Conservation (phyloP, 2,888 invertebrate species). For the Drosophila kanekoi region DNA sequence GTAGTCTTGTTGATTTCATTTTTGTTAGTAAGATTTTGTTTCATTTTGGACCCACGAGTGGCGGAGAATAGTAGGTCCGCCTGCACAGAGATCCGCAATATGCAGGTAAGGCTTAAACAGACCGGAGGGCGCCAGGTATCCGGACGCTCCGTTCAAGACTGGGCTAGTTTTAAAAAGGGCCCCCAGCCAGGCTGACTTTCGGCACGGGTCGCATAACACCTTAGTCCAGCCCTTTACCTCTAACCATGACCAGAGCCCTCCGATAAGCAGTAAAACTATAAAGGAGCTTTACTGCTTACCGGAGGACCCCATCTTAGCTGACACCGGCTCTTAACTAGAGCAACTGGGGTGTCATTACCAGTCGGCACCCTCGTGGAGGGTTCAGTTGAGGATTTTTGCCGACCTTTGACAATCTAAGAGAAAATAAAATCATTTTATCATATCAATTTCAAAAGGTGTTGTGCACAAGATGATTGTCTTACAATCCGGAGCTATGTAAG, state of each 20-base stretch:
- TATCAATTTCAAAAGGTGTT: not conserved
- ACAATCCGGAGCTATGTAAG: not conserved
- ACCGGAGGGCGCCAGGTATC: not conserved
- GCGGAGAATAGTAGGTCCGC: too few relatives aligned
- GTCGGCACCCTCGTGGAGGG: not conserved
- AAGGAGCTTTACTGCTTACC: not conserved
- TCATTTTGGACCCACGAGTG: too few relatives aligned
- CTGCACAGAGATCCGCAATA: not conserved
- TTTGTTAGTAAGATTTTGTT: too few relatives aligned
- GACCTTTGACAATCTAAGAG: too few relatives aligned
- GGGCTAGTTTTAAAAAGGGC: not conserved
- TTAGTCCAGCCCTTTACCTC: not conserved
- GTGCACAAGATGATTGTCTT: constrained; percentile 22
- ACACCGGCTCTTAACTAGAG: not conserved
- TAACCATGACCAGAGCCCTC: too few relatives aligned
- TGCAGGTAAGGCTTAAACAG: not conserved
- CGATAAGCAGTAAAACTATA: not conserved
- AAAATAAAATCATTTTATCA: not conserved
- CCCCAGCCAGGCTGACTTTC: not conserved
- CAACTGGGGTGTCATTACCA: not conserved
- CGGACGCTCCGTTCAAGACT: not conserved
- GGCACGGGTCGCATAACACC: not conserved
- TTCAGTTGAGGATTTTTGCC: not conserved
- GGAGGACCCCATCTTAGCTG: not conserved
- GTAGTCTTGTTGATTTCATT: too few relatives aligned